Percentiles rank a stretch among this genome's conserved stretches.
Conservation (phyloP, 1,140 invertebrate species). For the Amphibalanus amphitrite region DNA sequence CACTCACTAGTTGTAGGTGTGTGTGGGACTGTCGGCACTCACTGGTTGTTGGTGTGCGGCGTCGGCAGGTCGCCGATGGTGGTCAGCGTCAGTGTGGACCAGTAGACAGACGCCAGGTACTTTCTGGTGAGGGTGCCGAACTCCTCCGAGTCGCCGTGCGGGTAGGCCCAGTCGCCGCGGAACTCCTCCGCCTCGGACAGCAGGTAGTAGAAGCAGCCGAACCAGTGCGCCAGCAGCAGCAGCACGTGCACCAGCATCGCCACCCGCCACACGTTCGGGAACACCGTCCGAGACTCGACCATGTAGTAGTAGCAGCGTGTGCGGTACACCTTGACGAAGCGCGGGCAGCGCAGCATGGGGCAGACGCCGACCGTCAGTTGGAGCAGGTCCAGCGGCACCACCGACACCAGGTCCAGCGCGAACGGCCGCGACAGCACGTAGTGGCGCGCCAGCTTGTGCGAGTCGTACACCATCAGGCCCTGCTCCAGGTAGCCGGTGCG, state of each 20-base stretch:
- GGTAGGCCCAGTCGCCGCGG: conserved; percentile 81
- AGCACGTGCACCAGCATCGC: conserved; percentile 87
- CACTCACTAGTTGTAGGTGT: neutral
- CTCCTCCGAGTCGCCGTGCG: conserved; percentile 55
- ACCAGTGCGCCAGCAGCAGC: conserved; percentile 88
- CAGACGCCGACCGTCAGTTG: conserved; percentile 52
- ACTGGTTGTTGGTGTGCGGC: conserved; percentile 88
- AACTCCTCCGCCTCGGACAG: conserved; percentile 81
- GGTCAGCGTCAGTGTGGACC: conserved; percentile 90
- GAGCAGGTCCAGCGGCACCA: conserved; percentile 72
- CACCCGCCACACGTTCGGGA: conserved; percentile 91
- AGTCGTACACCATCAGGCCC: conserved; percentile 83
- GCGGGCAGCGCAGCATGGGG: conserved; percentile 27
- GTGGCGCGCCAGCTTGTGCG: conserved; percentile 68
- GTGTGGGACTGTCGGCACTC: conserved; percentile 37
- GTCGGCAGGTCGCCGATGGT: conserved; percentile 89
- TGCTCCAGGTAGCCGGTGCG: conserved; percentile 84
- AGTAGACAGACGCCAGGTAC: conserved; percentile 84
- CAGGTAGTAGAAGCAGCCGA: conserved; percentile 91
- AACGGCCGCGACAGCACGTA: conserved; percentile 72
- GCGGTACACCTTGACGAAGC: conserved; percentile 58
- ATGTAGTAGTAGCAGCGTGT: conserved; percentile 88
- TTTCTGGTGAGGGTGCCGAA: conserved; percentile 74
- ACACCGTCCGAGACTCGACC: conserved; percentile 83
- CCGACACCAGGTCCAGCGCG: conserved; percentile 58